Evolutionary conservation across 2,888 invertebrate genomes (phyloP), one percentile per base, ranked within the genome.

Genomic region (Peribatodes rhomboidaria): DNA sequence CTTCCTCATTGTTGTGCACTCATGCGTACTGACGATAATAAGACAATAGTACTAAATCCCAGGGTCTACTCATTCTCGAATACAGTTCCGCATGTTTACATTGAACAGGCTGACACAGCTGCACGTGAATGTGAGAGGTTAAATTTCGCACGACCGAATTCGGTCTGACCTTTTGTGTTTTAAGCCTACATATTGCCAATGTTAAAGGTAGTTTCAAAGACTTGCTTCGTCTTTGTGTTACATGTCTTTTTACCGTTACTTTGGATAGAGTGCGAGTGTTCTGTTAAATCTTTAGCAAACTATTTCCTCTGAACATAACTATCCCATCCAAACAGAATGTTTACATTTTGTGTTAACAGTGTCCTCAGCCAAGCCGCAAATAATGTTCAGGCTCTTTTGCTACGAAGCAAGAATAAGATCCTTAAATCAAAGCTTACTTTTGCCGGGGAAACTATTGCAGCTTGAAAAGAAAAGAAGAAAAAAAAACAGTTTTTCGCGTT

Each of bases 1-100:
- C 62, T 67, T 67, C 59, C 62, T 67, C 52, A 62, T 67, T 59
- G 62, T 27, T 65, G 52, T n/a, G 44, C 59, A 18, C 27, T 52
- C 55, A 66, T 59, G 61, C 55, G 59, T 66, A 46, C 33, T 16
- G 39, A 47, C 41, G 50, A 50, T 53, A 42, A 57, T 53, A 42
- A 60, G 35, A 63, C 67, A 67, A 63, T 67, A 57, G 53, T 39
- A 22, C 16, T 42, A 20, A 35, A 22, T 42, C 18, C 62, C 59
- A 67, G 67, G 62, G 59, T 63, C 67, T 56, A 46, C 58, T 50
- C 33, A 60, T 52, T 39, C 50, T 44, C 20, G 16, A 47, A 22
- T 60, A 27, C 50, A 56, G 37, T 61, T 65, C 60, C 60, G 60
- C 46, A 44, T 54, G 33, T 44, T 22, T 47, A 27, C 14, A 16